Conservation (phyloP, 2,888 invertebrate genomes). For the Megalurothrips usitatus region DNA sequence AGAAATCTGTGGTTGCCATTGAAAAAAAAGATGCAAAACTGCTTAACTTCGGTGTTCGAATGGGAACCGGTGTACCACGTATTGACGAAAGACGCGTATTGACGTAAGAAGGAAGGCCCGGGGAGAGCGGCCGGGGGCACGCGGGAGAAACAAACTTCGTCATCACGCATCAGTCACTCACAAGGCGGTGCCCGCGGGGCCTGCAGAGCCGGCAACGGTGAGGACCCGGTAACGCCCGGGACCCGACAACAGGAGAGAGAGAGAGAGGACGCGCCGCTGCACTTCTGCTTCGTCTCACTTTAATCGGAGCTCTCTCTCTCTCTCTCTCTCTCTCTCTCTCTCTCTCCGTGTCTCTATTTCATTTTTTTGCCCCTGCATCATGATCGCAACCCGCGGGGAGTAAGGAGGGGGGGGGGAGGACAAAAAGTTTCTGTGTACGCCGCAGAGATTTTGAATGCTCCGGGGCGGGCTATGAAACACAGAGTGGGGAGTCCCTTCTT, state of each 20-base stretch:
- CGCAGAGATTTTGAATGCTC: slow-evolving; percentile 11
- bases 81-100: too few relatives aligned
- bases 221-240: not conserved
- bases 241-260: not conserved
- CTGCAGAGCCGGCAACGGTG: too few relatives aligned
- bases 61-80: too few relatives aligned
- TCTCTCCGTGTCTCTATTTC: too few relatives aligned
- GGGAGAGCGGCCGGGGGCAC: not conserved
- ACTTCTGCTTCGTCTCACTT: too few relatives aligned
- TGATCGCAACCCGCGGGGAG: not conserved
- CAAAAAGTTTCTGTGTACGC: not conserved
- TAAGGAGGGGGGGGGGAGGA: not conserved
- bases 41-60: too few relatives aligned
- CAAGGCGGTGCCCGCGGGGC: too few relatives aligned
- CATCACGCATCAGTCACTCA: slow-evolving; percentile 8
- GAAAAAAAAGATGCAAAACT: too few relatives aligned
- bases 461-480: not conserved
- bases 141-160: not conserved
- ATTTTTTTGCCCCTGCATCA: not conserved
- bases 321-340: too few relatives aligned
- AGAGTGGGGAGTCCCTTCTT: not conserved
- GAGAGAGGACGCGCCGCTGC: not conserved
- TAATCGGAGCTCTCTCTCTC: too few relatives aligned
- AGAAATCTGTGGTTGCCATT: too few relatives aligned
- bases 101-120: too few relatives aligned